Base-by-base conservation (phyloP, 2,797 vertebrate species). In the Hipposideros larvatus region DNA sequence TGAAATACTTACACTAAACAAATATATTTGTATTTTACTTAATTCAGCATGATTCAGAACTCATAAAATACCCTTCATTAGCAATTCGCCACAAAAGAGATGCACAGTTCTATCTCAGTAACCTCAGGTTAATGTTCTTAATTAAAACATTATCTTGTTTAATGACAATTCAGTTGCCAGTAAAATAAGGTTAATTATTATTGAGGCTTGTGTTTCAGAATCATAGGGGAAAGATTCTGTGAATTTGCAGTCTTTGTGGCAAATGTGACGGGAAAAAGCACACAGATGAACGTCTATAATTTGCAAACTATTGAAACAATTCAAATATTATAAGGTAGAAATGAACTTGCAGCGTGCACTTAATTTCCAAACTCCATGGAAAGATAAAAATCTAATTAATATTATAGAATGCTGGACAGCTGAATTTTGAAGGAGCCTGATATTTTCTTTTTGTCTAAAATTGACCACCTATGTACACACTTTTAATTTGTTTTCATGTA, bases 131-230 rank as follows among this genome's bases (percentile, higher is more conserved):
- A 97, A 97, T 97, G 94, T 96, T 97, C 91, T 98, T 98, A 98
- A 98, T 98, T 98, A 97, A 98, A 97, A 96, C 96, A 98, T 97
- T 98, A 98, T 98, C 95, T 98, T 2, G 21, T 97, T 98, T 98
- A 98, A 98, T 97, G 91, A 95, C 87, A 96, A 96, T 98, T 98
- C 98, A 98, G 96, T 96, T 98, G 91, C 94, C 85, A 18, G 0
- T 97, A 98, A 98, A 98, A 98, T 96, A 97, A 98, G 97, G 98
- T 98, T 98, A 98, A 98, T 98, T 97, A 96, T 89, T 97, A 98
- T 97, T 97, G 96, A 98, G 95, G 80, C 73, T 97, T 92, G 51
- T 97, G 91, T 94, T 98, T 94, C 88, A 93, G 83, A 91, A 97
- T 94, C 79, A 97, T 66, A 97, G 87, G 96, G 88, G 34, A 37